Conservation (phyloP, 2,888 invertebrate genomes). For the Sphaeridia pumilis region DNA sequence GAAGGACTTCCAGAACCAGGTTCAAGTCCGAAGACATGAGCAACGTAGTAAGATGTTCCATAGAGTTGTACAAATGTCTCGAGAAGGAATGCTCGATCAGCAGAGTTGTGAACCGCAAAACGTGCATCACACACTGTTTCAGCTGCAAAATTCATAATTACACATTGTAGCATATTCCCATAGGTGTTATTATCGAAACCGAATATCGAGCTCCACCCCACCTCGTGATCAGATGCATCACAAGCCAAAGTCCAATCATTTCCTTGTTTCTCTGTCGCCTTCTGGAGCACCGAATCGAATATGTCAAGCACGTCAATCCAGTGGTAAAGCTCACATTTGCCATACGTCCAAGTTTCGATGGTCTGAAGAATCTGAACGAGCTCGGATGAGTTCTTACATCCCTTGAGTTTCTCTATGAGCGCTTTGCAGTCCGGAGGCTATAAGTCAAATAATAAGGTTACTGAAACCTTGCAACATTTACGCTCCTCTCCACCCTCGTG, state of each 20-base stretch:
- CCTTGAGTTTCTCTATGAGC: conserved; percentile 59
- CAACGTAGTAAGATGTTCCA: conserved; percentile 67
- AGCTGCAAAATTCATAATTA: conserved; percentile 44
- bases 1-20: conserved; percentile 68
- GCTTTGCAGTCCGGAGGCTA: conserved; percentile 61
- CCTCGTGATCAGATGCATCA: conserved; percentile 53
- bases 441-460: too few species aligned
- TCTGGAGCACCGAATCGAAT: conserved; percentile 60
- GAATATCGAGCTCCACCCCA: too few species aligned
- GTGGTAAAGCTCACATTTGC: conserved; percentile 74
- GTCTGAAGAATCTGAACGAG: conserved; percentile 56
- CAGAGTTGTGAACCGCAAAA: conserved; percentile 67
- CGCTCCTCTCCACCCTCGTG: conserved; percentile 2
- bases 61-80: conserved; percentile 71
- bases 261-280: conserved; percentile 51
- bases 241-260: conserved; percentile 61
- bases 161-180: neutral
- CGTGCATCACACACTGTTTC: conserved; percentile 58
- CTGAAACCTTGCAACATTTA: too few species aligned
- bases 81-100: conserved; percentile 79
- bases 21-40: conserved; percentile 70
- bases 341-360: conserved; percentile 70
- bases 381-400: conserved; percentile 51
- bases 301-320: conserved; percentile 74
- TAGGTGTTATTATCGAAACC: neutral